Base-by-base conservation (phyloP, 2,888 invertebrate genomes). In the Andricus quercusramuli region DNA sequence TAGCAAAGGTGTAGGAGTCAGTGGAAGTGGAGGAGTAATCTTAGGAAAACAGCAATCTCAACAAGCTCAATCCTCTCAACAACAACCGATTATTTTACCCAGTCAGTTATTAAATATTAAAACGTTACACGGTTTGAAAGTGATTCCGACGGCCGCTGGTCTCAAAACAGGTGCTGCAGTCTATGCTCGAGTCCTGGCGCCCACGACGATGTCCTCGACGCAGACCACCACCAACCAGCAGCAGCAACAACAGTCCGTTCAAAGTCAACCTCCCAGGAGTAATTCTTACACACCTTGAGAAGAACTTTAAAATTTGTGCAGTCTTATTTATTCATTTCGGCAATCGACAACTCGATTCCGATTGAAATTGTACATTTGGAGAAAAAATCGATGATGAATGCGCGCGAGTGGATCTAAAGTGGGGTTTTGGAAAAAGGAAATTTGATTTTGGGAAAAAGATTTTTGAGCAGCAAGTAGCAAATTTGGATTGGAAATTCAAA, bases 31-130 rank as follows among this genome's bases (percentile, higher is more conserved):
- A 15, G 86, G 88, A 11, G 91, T 92, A 1, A 90, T 92, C 3
- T 82, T 92, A 8, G 91, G 91, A 0, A 92, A 92, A 68, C 90
- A 90, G 59, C 82, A 83, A 22, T 64, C 86, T 5, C 77, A 83
- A 3, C 86, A 83, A 0, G 79, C 37, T 67, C 85, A 85, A 17
- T 86, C 83, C n/a, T 83, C 85, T 22, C 88, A 90, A 22, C 91
- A 91, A 79, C 92, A 92, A 68, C 92, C 92, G 4, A 92, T 92
- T 41, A 92, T 92, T 29, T 81, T 92, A 62, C 92, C 92, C 8
- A 92, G 92, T 80, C 92, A 92, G 68, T 83, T 92, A 82, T 87
- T 92, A 9, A 93, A 93, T 66, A 92, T 93, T 20, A 92, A 92
- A 83, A 91, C 92, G 3, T 80, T 93, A 29, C 92, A 92, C 51